Conservation (phyloP, 2,113 vertebrate species). For the Anseranas semipalmata region DNA sequence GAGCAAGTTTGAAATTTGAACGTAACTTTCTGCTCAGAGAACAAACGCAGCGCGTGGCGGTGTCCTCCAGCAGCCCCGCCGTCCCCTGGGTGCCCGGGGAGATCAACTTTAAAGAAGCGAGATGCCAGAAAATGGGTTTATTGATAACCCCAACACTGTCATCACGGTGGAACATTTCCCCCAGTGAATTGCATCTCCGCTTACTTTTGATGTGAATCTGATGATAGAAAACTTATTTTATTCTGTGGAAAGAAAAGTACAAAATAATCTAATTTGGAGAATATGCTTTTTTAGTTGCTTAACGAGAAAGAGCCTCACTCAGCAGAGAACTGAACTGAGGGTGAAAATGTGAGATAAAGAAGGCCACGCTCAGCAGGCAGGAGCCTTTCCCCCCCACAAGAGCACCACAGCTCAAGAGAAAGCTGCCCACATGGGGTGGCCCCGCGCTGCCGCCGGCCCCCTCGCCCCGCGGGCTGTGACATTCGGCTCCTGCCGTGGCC, state of each 20-base stretch:
- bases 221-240: not conserved
- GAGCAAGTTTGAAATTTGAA: not conserved
- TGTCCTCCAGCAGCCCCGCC: not conserved
- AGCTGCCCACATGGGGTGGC: not conserved
- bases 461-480: no score
- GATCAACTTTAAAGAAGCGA: not conserved
- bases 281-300: not conserved
- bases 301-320: not conserved
- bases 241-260: not conserved
- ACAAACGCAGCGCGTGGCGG: accelerated
- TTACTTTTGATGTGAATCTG: not conserved
- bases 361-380: not conserved
- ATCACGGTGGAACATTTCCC: not conserved
- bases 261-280: not conserved
- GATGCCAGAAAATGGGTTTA: not conserved
- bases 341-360: not conserved
- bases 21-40: not conserved
- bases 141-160: not conserved
- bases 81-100: not conserved
- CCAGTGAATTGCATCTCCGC: not conserved
- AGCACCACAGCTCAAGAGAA: not conserved
- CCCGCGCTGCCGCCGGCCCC: no score
- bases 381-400: not conserved
- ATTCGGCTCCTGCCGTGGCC: no score
- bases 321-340: not conserved